Evolutionary conservation across 2,888 invertebrate genomes (phyloP).

Genomic region (Troides helena): DNA sequence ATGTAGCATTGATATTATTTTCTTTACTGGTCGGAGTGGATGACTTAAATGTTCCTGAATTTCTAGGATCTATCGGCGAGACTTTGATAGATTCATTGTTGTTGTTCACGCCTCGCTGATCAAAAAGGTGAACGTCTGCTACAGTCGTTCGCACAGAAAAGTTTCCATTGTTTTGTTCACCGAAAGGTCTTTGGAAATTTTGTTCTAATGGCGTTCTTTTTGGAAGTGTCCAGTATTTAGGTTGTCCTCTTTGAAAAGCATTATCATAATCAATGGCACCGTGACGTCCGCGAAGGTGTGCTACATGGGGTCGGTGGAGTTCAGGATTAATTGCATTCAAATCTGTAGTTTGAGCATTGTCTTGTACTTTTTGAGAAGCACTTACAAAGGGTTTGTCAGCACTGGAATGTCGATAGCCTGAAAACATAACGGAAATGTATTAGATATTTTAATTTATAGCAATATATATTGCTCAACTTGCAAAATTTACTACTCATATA

Average conservation of each 20-base stretch:
- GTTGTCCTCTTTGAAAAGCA: constrained; percentile 53
- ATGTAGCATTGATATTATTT: constrained; percentile 72
- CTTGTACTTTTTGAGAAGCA: constrained; percentile 37
- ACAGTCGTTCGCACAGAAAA: constrained; percentile 44
- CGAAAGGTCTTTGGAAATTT: constrained; percentile 35
- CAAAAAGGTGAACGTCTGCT: constrained; percentile 39
- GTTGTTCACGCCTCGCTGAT: constrained; percentile 33
- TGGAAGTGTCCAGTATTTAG: constrained; percentile 82
- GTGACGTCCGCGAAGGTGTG: constrained; percentile 62
- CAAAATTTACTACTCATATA: not conserved
- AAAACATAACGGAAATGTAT: constrained; percentile 42
- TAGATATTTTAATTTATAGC: not conserved
- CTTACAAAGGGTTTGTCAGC: constrained; percentile 72
- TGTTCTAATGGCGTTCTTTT: constrained; percentile 54
- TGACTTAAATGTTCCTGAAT: constrained; percentile 81
- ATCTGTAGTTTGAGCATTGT: constrained; percentile 51
- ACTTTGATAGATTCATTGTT: constrained; percentile 77
- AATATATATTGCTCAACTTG: not conserved
- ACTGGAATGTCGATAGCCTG: constrained; percentile 85
- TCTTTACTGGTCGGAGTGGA: constrained; percentile 83
- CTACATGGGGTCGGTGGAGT: constrained; percentile 56
- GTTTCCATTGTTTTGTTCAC: constrained; percentile 40
- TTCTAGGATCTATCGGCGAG: constrained; percentile 85
- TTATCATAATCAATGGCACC: constrained; percentile 59
- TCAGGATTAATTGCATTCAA: constrained; percentile 57